These are phyloP conservation scores for Zosterops lateralis DNA, from an alignment of 2,113 vertebrate species.

Conservation along the genomic window DNA sequence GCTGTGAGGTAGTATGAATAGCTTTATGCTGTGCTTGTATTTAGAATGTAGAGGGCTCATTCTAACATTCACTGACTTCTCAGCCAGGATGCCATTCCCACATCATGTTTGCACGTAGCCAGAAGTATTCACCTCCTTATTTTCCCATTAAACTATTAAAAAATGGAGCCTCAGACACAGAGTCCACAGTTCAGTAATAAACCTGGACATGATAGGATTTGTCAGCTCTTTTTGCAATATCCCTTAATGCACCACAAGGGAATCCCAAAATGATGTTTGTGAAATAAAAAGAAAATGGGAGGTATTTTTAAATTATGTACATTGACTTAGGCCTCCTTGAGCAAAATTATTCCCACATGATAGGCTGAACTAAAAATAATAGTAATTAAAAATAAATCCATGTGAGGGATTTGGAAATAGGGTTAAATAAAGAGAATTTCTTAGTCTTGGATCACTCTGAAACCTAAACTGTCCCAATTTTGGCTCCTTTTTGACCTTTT, in stretches of 20 bases:
- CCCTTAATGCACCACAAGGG: neutral
- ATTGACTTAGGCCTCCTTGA: neutral
- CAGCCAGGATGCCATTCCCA: slow-evolving; percentile 1
- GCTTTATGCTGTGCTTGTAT: neutral
- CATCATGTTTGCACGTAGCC: neutral
- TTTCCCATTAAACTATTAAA: neutral
- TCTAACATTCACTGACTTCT: neutral
- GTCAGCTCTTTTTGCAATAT: neutral
- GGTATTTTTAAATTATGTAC: neutral
- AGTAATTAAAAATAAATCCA: neutral
- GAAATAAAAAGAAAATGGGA: neutral
- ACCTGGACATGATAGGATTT: neutral
- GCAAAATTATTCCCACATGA: neutral
- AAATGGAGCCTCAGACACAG: neutral
- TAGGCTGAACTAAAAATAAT: neutral
- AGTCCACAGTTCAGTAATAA: neutral
- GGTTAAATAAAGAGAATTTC: neutral
- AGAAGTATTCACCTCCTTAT: neutral
- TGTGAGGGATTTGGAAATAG: neutral
- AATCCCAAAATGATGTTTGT: neutral
- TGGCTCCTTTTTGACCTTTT: neutral
- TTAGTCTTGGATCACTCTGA: neutral
- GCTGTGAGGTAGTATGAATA: slow-evolving; percentile 19
- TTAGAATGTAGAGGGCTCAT: neutral
- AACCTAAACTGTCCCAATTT: neutral